phyloP scores from a whole-genome alignment of 2,113 vertebrate genomes.

The Ascaphus truei region DNA sequence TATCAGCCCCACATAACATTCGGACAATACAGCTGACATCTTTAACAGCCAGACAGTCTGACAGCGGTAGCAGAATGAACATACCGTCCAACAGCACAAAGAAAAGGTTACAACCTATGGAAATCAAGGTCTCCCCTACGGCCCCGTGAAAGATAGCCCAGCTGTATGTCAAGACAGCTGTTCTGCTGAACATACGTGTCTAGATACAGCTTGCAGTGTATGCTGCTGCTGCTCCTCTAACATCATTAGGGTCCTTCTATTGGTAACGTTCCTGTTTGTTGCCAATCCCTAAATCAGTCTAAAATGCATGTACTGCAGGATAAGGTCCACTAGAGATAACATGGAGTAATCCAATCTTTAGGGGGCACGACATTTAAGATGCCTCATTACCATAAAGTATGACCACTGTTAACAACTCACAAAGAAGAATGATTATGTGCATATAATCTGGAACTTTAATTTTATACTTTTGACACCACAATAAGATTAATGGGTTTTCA shows the following conservation, averaged over 20 bases:
- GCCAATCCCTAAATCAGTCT: not conserved
- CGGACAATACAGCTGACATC: slow-evolving; percentile 22
- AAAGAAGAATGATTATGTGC: slow-evolving; percentile 7
- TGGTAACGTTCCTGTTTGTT: not conserved
- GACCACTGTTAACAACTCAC: not conserved
- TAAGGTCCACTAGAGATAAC: not conserved
- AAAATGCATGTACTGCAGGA: not conserved
- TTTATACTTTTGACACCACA: slow-evolving; percentile 3
- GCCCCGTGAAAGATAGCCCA: slow-evolving; percentile 13
- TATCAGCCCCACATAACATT: slow-evolving; percentile 10
- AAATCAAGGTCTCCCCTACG: not conserved
- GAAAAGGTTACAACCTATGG: slow-evolving; percentile 30
- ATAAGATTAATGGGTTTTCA: slow-evolving; percentile 7
- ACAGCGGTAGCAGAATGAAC: slow-evolving; percentile 24
- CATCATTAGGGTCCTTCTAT: slow-evolving; percentile 6
- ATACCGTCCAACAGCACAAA: slow-evolving; percentile 16
- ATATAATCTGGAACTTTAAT: slow-evolving; percentile 17
- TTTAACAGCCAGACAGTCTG: slow-evolving; percentile 9
- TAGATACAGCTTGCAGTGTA: not conserved
- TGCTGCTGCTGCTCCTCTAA: not conserved
- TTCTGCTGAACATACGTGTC: not conserved
- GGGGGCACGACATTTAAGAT: not conserved
- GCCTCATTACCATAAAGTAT: not conserved
- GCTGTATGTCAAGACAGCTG: slow-evolving; percentile 18
- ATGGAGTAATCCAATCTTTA: slow-evolving; percentile 13